Evolutionary conservation across 1,140 invertebrate species (phyloP).

Genomic region (Macrostomum lignano): DNA sequence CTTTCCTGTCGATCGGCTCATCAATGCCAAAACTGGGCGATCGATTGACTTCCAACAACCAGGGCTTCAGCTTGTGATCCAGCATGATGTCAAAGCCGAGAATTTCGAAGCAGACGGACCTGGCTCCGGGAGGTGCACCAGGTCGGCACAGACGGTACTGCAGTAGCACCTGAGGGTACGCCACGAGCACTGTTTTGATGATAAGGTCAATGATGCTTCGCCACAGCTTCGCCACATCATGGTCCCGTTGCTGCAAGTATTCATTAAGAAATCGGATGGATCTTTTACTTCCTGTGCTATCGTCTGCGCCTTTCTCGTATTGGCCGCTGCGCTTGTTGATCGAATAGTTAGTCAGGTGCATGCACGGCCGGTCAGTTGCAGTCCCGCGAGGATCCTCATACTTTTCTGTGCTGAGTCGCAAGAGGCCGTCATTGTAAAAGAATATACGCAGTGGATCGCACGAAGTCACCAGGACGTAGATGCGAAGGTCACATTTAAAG

Average conservation of each 20-base stretch:
- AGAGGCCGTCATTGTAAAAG: slow-evolving; percentile 24
- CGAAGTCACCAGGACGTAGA: slow-evolving; percentile 26
- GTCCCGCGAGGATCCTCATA: no score
- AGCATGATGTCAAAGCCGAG: slow-evolving; percentile 34
- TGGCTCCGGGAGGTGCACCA: slow-evolving; percentile 11
- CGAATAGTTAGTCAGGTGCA: slow-evolving; percentile 94
- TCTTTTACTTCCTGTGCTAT: slow-evolving; percentile 21
- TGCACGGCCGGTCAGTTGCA: slow-evolving; percentile 51
- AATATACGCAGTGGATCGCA: slow-evolving; percentile 27
- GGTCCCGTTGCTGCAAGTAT: slow-evolving; percentile 13
- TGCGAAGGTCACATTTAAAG: slow-evolving; percentile 25
- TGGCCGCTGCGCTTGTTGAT: slow-evolving; percentile 46
- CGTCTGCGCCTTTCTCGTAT: slow-evolving; percentile 18
- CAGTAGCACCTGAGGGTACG: slow-evolving; percentile 23
- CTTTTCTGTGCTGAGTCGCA: slow-evolving; percentile 25
- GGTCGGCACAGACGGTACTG: slow-evolving; percentile 27
- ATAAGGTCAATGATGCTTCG: slow-evolving; percentile 22
- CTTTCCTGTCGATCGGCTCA: neutral
- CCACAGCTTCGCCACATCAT: no score
- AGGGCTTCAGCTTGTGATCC: slow-evolving; percentile 52
- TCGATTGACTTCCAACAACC: slow-evolving; percentile 39
- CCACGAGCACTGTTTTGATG: slow-evolving; percentile 23
- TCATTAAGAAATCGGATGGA: slow-evolving; percentile 20
- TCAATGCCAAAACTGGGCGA: slow-evolving; percentile 5
- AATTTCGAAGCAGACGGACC: slow-evolving; percentile 17